Base-by-base conservation (phyloP, 2,113 vertebrate genomes). In the Myotis davidii region DNA sequence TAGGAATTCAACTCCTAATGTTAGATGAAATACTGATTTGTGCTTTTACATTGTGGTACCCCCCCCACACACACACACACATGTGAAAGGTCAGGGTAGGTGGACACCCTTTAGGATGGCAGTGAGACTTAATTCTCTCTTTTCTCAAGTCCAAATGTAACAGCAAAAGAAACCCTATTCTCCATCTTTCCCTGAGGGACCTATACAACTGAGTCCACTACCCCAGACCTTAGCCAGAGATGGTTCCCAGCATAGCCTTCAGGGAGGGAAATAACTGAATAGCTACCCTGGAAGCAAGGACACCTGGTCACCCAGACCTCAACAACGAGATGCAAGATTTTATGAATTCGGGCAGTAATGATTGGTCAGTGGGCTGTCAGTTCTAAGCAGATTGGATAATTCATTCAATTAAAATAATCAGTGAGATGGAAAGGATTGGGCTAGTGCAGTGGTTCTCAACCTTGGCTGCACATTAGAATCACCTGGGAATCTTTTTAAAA, bases 371-470 rank as follows among this genome's bases (percentile, higher is more conserved):
- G 42, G 67, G 18, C 18, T 52, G 34, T 50, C 59, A n/a, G 25
- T 48, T 81, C 48, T 67, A 84, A 74, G 11, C 11, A 73, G 45
- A 45, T 70, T 61, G 6, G 74, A 16, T 65, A 39, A 74, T 48
- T 72, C 37, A 32, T 37, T 77, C 34, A 76, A 21, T 42, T 79
- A 34, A 86, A 95, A 70, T 77, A 54, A 50, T 74, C 32, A 69
- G 8, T 69, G 77, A 91, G 83, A 79, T 25, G n/a, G 69, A n/a
- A 84, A n/a, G 9, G 16, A 29, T 23, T n/a, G 21, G 6, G 9
- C 18, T 83, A 6, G 37, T 61, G 18, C 78, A 6, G 37, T 61
- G 25, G 13, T 42, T 93, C n/a, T 81, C 9, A 18, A 14, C 17
- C 37, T 4, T 34, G 18, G 9, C 14, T 64, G 42, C 32, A 52